Conservation (phyloP, 2,797 vertebrate genomes). For the Ctenochaetus hawaiiensis region DNA sequence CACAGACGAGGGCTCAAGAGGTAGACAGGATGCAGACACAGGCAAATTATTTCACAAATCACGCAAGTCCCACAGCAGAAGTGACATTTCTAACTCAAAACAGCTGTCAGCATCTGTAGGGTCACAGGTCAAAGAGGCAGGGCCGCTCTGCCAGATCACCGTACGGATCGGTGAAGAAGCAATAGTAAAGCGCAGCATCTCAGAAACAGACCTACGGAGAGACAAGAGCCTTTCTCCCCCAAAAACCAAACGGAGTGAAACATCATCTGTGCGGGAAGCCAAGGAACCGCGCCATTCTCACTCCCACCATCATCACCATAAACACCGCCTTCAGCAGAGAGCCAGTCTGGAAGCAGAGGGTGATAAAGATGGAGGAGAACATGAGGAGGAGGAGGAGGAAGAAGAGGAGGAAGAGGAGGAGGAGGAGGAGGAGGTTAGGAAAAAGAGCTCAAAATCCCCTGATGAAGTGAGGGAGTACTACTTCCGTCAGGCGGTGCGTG, state of each 20-base stretch:
- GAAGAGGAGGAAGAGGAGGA: slow-evolving; percentile 59
- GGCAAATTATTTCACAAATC: slow-evolving; percentile 81
- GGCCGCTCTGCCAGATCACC: slow-evolving; percentile 93
- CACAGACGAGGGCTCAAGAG: slow-evolving; percentile 71
- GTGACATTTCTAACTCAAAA: slow-evolving; percentile 85
- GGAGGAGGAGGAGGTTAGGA: slow-evolving; percentile 64
- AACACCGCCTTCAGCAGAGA: slow-evolving; percentile 79
- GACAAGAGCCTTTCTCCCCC: slow-evolving; percentile 86
- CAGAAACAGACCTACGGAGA: slow-evolving; percentile 90
- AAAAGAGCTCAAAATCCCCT: slow-evolving; percentile 75
- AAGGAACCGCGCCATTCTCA: slow-evolving; percentile 80
- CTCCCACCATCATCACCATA: slow-evolving; percentile 84
- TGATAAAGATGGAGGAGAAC: slow-evolving; percentile 47
- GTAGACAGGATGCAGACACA: slow-evolving; percentile 72
- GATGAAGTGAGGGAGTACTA: slow-evolving; percentile 85
- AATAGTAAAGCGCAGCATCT: slow-evolving; percentile 93
- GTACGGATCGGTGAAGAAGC: slow-evolving; percentile 94
- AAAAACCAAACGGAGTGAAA: slow-evolving; percentile 82
- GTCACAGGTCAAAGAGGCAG: slow-evolving; percentile 83
- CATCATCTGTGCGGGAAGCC: slow-evolving; percentile 65
- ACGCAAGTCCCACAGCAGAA: slow-evolving; percentile 83
- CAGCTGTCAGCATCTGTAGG: slow-evolving; percentile 79
- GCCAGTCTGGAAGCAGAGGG: slow-evolving; percentile 66
- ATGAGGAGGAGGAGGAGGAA: slow-evolving; percentile 59
- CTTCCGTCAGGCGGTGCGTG: slow-evolving; percentile 86